Percentiles rank a stretch among this genome's conserved stretches.
phyloP scores from a whole-genome alignment of 2,888 invertebrate genomes.

The Stomorhina lunata region DNA sequence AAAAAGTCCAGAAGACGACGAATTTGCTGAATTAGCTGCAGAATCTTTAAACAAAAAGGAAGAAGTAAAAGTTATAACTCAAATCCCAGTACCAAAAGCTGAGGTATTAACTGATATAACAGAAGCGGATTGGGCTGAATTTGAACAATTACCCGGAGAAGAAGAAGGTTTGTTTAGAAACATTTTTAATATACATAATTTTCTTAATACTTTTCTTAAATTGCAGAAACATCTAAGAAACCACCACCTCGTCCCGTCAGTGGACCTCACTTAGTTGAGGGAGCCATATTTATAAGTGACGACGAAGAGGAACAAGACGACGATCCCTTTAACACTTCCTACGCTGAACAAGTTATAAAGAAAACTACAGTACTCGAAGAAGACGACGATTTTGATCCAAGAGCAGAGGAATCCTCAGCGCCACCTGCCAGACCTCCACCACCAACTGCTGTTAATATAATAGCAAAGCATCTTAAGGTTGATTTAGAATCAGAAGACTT shows the following conservation, averaged over 20 bases:
- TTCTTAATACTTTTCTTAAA: conserved; percentile 54
- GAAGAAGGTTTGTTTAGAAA: conserved; percentile 60
- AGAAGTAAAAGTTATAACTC: conserved; percentile 77
- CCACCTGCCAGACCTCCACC: conserved; percentile 67
- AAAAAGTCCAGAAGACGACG: conserved; percentile 86
- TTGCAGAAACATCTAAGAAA: conserved; percentile 75
- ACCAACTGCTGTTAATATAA: conserved; percentile 64
- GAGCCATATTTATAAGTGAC: conserved; percentile 74
- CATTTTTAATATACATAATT: background rate
- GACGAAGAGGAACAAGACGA: conserved; percentile 82
- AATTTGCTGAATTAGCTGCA: conserved; percentile 89
- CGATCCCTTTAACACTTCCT: conserved; percentile 92
- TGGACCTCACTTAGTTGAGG: conserved; percentile 76
- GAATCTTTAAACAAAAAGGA: conserved; percentile 85
- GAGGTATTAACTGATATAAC: conserved; percentile 80
- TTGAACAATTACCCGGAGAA: conserved; percentile 82
- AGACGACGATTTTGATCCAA: conserved; percentile 83
- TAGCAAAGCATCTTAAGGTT: conserved; percentile 68
- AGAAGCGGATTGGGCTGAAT: conserved; percentile 85
- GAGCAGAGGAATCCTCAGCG: conserved; percentile 82
- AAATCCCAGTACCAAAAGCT: conserved; percentile 79
- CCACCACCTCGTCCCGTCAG: conserved; percentile 77
- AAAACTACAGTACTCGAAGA: conserved; percentile 77
- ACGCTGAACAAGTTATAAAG: conserved; percentile 87
- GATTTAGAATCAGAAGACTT: conserved; percentile 81